A percentile compares a stretch with the other conserved stretches of the same genome.
These are phyloP conservation scores for Parapristionchus giblindavisi DNA, from an alignment of 2,888 invertebrate species.

Conservation along the genomic window DNA sequence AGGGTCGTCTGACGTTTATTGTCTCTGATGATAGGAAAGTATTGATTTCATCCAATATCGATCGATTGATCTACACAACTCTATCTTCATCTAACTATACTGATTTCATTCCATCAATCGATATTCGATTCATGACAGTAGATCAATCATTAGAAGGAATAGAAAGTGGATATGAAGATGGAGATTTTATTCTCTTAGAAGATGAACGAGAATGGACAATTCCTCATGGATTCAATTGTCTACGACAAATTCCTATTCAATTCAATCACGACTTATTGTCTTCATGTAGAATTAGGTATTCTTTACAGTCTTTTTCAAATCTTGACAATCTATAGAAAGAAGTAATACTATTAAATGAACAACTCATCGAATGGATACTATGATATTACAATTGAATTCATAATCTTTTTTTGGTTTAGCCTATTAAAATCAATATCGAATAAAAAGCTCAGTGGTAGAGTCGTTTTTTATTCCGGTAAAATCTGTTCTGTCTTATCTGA, in stretches of 20 bases:
- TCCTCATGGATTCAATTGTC: neutral
- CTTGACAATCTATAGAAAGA: neutral
- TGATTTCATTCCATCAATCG: neutral
- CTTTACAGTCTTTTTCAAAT: neutral
- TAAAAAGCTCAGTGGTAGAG: neutral
- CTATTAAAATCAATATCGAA: no score
- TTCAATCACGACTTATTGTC: slow-evolving; percentile 19
- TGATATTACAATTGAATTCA: no score
- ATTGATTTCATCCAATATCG: neutral
- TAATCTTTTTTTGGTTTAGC: no score
- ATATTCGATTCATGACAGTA: neutral
- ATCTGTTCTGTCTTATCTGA: neutral
- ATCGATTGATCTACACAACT: slow-evolving; percentile 13
- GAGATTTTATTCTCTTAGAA: slow-evolving; percentile 1
- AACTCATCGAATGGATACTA: no score
- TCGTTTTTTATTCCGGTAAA: neutral
- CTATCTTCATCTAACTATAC: neutral
- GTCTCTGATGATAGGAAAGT: neutral
- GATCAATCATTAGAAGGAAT: neutral
- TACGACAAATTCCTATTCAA: neutral
- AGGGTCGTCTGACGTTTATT: slow-evolving; percentile 1
- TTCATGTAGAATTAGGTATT: neutral
- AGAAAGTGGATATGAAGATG: slow-evolving; percentile 2
- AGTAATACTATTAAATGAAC: no score
- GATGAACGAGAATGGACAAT: neutral